These are phyloP conservation scores for Celastrina argiolus DNA, from an alignment of 2,888 invertebrate species.

Conservation along the genomic window DNA sequence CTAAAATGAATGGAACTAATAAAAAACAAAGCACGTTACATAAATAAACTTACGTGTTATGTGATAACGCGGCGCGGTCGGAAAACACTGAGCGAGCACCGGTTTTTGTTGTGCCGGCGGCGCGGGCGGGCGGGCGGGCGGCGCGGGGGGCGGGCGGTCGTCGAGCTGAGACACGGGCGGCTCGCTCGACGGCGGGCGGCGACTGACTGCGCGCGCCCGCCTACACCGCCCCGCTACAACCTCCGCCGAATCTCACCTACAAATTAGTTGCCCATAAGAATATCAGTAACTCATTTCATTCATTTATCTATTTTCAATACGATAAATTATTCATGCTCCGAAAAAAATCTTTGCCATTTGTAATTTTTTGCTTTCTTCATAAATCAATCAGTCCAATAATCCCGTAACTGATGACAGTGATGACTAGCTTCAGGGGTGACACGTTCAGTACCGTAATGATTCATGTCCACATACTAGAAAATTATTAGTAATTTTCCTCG, in stretches of 20 bases:
- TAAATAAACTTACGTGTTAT: slow-evolving; percentile 49
- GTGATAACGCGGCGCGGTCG: slow-evolving; percentile 39
- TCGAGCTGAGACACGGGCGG: slow-evolving; percentile 56
- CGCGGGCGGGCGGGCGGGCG: slow-evolving; percentile 35
- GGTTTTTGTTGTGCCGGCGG: slow-evolving; percentile 60
- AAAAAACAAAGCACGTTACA: slow-evolving; percentile 12
- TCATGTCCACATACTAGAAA: slow-evolving; percentile 2
- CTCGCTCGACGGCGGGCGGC: slow-evolving; percentile 60
- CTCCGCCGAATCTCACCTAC: slow-evolving; percentile 43
- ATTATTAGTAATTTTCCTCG: not conserved
- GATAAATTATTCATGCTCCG: too few species aligned
- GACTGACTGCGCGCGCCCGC: slow-evolving; percentile 48
- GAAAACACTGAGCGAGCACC: slow-evolving; percentile 52
- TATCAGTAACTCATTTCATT: not conserved
- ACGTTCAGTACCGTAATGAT: not conserved
- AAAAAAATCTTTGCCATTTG: too few species aligned
- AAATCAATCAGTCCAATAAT: not conserved
- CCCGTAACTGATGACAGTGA: not conserved
- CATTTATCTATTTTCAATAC: not conserved
- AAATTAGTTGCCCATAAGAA: slow-evolving; percentile 27
- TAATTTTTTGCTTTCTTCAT: too few species aligned
- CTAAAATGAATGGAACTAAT: not conserved
- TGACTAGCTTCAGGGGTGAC: not conserved
- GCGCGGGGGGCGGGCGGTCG: slow-evolving; percentile 41
- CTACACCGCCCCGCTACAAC: slow-evolving; percentile 52